Evolutionary conservation across 2,888 invertebrate species (phyloP).

Genomic region (Monoplex corrugatus): DNA sequence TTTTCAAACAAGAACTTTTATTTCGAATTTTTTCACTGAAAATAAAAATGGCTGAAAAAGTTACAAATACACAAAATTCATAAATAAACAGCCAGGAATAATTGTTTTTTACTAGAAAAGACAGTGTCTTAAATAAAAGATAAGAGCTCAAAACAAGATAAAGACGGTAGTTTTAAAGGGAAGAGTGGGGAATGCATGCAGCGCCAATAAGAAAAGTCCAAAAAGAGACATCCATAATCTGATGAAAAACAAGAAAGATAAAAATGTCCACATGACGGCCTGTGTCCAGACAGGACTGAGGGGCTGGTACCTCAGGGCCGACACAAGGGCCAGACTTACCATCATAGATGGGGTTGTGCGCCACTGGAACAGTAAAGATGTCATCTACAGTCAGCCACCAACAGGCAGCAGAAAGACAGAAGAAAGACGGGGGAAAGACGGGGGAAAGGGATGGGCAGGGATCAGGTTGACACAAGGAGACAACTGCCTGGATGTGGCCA

Average conservation of each 20-base stretch:
- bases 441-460: background rate
- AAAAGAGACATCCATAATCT: constrained; percentile 46
- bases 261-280: constrained; percentile 37
- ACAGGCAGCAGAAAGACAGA: constrained; percentile 42
- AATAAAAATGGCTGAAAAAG: background rate
- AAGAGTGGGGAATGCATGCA: constrained; percentile 44
- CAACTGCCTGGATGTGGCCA: background rate
- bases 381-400: constrained; percentile 44
- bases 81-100: background rate
- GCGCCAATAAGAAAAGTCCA: constrained; percentile 39
- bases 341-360: constrained; percentile 59
- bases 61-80: constrained; percentile 4
- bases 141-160: background rate
- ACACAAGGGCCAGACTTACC: constrained; percentile 57
- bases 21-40: background rate
- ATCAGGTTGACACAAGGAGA: background rate
- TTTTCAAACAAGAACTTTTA: background rate
- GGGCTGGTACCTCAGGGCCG: constrained; percentile 23
- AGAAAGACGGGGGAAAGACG: constrained; percentile 4
- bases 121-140: too few relatives aligned
- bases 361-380: constrained; percentile 55
- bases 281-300: constrained; percentile 27
- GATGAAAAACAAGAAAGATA: constrained; percentile 43
- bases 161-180: background rate
- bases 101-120: background rate